Percentiles rank a stretch among this genome's conserved stretches.
Conservation (phyloP, 2,888 invertebrate species). For the Hypolimnas misippus region DNA sequence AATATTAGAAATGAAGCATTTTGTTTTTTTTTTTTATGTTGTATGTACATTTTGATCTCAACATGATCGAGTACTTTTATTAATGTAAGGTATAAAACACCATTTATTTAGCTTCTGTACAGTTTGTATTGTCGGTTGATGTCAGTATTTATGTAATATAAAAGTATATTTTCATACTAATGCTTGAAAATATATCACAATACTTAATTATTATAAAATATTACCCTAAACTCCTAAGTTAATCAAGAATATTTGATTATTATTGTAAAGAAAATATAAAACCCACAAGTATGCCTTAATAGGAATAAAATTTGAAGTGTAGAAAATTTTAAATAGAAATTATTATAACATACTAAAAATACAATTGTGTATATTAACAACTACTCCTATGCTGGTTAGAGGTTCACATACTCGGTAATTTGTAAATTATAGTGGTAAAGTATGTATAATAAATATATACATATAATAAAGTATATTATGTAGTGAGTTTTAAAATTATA, state of each 20-base stretch:
- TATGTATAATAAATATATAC: constrained; percentile 18
- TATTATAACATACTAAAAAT: constrained; percentile 37
- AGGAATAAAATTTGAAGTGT: constrained; percentile 31
- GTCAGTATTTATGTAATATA: constrained; percentile 56
- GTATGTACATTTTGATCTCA: constrained; percentile 83
- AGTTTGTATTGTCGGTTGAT: constrained; percentile 72
- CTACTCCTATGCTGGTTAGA: constrained; percentile 77
- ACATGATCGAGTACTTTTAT: constrained; percentile 76
- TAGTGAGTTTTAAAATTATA: constrained; percentile 12
- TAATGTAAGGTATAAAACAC: constrained; percentile 83
- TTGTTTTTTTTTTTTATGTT: constrained; percentile 56
- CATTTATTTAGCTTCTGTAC: constrained; percentile 81
- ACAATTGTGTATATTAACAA: constrained; percentile 35
- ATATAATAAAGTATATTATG: constrained; percentile 15
- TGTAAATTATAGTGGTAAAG: constrained; percentile 57
- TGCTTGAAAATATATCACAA: constrained; percentile 37
- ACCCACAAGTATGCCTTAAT: constrained; percentile 65
- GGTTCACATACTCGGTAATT: constrained; percentile 77
- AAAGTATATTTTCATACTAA: constrained; percentile 29
- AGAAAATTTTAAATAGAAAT: constrained; percentile 45
- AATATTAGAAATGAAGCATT: constrained; percentile 56
- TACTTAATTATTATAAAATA: not conserved
- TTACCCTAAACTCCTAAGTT: not conserved
- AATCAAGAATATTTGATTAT: constrained; percentile 4
- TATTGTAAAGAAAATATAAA: constrained; percentile 25